These are phyloP conservation scores for Hormaphis cornu DNA, from an alignment of 1,140 invertebrate species.

Conservation along the genomic window DNA sequence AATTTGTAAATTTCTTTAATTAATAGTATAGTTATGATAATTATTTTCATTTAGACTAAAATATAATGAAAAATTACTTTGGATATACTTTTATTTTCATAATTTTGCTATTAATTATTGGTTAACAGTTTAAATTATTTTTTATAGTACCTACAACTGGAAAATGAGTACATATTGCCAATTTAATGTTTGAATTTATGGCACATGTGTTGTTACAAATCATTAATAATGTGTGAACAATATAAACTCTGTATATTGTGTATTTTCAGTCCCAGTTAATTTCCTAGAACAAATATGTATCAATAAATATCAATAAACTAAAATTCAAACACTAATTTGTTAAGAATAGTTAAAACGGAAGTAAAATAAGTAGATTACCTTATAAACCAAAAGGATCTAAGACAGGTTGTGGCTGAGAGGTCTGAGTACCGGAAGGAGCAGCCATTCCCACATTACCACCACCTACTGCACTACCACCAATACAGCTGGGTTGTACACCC, in stretches of 20 bases:
- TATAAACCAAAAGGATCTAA: constrained; percentile 28
- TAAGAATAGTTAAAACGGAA: background rate
- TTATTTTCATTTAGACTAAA: constrained; percentile 3
- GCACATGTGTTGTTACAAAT: background rate
- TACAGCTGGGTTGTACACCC: constrained; percentile 29
- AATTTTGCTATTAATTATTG: background rate
- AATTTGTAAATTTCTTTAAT: constrained; percentile 12
- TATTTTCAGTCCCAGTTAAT: constrained; percentile 13
- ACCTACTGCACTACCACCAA: constrained; percentile 31
- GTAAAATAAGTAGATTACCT: constrained; percentile 8
- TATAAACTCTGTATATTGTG: background rate
- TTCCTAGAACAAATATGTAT: constrained; percentile 4
- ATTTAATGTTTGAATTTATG: constrained; percentile 10
- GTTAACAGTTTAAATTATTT: background rate
- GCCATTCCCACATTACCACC: constrained; percentile 25
- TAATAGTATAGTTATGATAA: constrained; percentile 2
- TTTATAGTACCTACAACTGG: constrained; percentile 13
- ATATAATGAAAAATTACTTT: constrained; percentile 5
- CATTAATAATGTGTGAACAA: background rate
- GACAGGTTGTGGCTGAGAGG: constrained; percentile 20
- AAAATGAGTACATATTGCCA: constrained; percentile 16
- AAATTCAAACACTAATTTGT: background rate
- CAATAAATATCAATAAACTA: background rate
- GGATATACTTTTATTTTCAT: background rate
- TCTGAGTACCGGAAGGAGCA: constrained; percentile 10